phyloP scores from a whole-genome alignment of 2,797 vertebrate species.

The Tokudaia tokunoshimensis region DNA sequence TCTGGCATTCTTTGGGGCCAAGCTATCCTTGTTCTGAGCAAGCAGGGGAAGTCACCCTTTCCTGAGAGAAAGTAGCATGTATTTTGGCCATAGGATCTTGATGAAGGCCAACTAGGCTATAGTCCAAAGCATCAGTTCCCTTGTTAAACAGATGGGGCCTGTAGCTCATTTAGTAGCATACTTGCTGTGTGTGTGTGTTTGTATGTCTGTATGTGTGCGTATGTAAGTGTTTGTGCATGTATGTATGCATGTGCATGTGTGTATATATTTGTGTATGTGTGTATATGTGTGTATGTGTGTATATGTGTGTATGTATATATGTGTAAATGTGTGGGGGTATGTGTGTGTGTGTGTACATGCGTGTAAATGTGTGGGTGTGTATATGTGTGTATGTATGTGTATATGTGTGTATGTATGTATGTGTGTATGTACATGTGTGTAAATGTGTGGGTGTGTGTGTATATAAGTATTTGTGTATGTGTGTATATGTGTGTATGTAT shows the following conservation, averaged over 20 bases:
- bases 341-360: not conserved
- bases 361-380: not conserved
- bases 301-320: not conserved
- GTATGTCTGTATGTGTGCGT: no score
- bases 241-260: no score
- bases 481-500: not conserved
- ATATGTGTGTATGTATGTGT: not conserved
- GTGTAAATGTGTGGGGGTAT: no score
- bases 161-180: not conserved
- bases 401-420: not conserved
- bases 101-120: not conserved
- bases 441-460: no score
- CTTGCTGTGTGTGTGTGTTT: not conserved
- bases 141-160: slow-evolving; percentile 21
- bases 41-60: slow-evolving; percentile 55
- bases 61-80: not conserved
- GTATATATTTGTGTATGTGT: no score
- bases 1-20: not conserved
- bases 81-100: not conserved
- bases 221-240: no score
- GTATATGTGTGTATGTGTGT: not conserved
- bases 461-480: no score
- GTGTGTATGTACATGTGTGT: no score
- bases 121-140: not conserved
- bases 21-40: slow-evolving; percentile 45